Evolutionary conservation across 2,888 invertebrate species (phyloP), one percentile per base, ranked within the genome.

Genomic region (Papilio gigon): DNA sequence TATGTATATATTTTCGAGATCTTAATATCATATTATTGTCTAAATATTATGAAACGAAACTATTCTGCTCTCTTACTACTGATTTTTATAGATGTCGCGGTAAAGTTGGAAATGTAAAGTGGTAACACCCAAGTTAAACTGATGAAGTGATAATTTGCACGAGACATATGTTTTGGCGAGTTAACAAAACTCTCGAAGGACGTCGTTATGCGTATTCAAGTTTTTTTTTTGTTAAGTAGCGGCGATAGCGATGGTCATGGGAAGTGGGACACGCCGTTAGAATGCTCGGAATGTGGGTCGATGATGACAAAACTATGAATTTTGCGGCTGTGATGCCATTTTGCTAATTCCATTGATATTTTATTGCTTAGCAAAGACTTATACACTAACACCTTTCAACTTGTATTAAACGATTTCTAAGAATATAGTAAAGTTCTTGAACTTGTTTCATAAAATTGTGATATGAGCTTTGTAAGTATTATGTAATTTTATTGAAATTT

Each of bases 231-330:
- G 20, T 11, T 40, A 40, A 40, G 22, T n/a, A 53, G 37, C 64
- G 62, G 44, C 27, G 53, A 50, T 50, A 35, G 37, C 40, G 44
- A 33, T 63, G 33, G 64, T 64, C 64, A 64, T 64, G 64, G 64
- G 64, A 64, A 64, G 65, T 66, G 58, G 65, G 58, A 42, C 65
- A 47, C 44, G 59, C 65, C 65, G 65, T 66, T 66, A 66, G 58
- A 58, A 59, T 47, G 59, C 59, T 30, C 27, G 65, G 65, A 59
- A 66, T 59, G 65, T 66, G 25, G 44, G 65, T 59, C 58, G 58
- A 44, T 66, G 65, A 66, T 66, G 65, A 65, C 65, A 56, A 44
- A 65, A 65, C 44, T 59, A 44, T 44, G 44, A 44, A 58, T 47
- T 66, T 66, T 40, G 58, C 27, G 22, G 30, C 22, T 25, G 30